Evolutionary conservation across 2,113 vertebrate species (phyloP).

Genomic region (Hypocryptadius cinnamomeus): DNA sequence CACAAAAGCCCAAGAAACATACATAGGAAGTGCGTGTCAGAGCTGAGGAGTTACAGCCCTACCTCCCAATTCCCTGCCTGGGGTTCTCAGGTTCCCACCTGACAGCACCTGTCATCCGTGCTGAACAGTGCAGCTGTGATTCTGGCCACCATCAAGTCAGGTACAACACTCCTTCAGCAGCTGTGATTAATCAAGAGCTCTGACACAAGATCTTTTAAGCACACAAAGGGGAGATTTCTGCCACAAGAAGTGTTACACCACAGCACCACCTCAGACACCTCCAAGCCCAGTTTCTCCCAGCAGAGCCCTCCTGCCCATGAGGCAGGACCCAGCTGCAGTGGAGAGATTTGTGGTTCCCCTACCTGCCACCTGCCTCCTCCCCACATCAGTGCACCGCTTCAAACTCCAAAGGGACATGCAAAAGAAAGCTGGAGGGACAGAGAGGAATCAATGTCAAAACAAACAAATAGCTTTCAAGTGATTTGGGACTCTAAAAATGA

Average conservation of each 20-base stretch:
- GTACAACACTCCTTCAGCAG: not conserved
- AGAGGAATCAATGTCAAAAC: conserved; percentile 54
- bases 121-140: not conserved
- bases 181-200: not conserved
- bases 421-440: conserved; percentile 43
- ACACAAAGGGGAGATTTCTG: not conserved
- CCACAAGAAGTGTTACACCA: not conserved
- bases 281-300: not conserved
- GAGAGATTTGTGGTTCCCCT: not conserved
- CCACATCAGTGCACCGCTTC: not conserved
- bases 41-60: not conserved
- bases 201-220: not conserved
- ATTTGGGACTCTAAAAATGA: conserved; percentile 47
- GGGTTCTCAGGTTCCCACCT: not conserved
- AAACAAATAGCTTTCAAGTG: conserved; percentile 58
- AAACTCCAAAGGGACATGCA: conserved; percentile 46
- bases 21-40: fast-evolving
- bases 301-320: not conserved
- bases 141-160: not conserved
- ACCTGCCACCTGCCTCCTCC: not conserved
- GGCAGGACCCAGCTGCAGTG: not conserved
- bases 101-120: not conserved
- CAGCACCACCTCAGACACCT: not conserved
- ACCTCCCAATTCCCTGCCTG: not conserved
- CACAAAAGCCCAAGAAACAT: not conserved